Evolutionary conservation across 2,797 vertebrate species (phyloP).

Genomic region (Sternotherus odoratus): DNA sequence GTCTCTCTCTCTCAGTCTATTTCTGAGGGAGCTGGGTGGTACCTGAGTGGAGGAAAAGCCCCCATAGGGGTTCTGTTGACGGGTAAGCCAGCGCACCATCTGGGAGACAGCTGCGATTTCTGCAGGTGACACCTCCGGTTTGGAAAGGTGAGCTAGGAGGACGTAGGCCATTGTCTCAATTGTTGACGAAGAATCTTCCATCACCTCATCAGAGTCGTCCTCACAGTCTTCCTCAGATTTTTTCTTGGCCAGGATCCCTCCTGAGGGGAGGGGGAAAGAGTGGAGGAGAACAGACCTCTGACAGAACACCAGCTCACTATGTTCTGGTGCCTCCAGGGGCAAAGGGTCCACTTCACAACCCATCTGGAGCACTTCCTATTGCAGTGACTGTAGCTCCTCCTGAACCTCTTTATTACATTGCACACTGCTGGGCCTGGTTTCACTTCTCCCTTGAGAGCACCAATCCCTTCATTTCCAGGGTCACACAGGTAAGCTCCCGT

Average conservation of each 20-base stretch:
- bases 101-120: conserved; percentile 73
- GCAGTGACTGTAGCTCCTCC: neutral
- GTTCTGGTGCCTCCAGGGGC: neutral
- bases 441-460: neutral
- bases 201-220: neutral
- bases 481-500: neutral
- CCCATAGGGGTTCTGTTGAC: conserved; percentile 84
- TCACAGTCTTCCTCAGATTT: neutral
- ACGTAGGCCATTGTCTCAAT: conserved; percentile 88
- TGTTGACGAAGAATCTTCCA: conserved; percentile 75
- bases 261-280: neutral
- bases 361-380: neutral
- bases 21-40: neutral
- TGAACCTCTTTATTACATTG: neutral
- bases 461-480: neutral
- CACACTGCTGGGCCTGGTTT: neutral
- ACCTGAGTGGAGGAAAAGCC: conserved; percentile 91
- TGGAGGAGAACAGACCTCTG: neutral
- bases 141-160: conserved; percentile 83
- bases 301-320: neutral
- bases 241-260: neutral
- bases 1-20: neutral
- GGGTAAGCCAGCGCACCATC: conserved; percentile 84
- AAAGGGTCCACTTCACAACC: neutral
- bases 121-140: conserved; percentile 59